Evolutionary conservation across 2,888 invertebrate species (phyloP).

Genomic region (Dasypogon diadema): DNA sequence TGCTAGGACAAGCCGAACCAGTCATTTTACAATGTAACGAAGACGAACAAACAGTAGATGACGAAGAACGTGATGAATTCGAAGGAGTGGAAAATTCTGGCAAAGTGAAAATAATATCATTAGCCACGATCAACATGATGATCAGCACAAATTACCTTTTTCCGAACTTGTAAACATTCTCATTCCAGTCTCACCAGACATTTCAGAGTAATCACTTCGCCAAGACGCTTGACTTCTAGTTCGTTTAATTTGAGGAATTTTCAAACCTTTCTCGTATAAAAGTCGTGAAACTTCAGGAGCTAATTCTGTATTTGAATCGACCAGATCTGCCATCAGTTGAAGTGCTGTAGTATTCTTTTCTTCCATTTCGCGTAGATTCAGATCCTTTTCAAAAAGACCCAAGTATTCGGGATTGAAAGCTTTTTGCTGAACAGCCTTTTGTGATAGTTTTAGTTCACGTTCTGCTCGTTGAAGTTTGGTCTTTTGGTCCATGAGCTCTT

Average conservation of each 20-base stretch:
- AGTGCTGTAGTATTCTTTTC: slow-evolving; percentile 72
- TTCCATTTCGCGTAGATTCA: slow-evolving; percentile 72
- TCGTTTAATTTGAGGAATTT: slow-evolving; percentile 63
- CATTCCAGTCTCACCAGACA: slow-evolving; percentile 52
- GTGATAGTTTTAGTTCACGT: slow-evolving; percentile 63
- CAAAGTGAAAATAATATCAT: too few relatives aligned
- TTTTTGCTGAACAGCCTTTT: slow-evolving; percentile 62
- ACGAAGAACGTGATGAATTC: slow-evolving; percentile 56
- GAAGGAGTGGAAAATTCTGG: slow-evolving; percentile 51
- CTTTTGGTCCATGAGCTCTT: slow-evolving; percentile 65
- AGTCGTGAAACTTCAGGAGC: slow-evolving; percentile 63
- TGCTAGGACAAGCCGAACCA: slow-evolving; percentile 50
- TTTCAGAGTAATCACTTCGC: slow-evolving; percentile 61
- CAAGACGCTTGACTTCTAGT: slow-evolving; percentile 61
- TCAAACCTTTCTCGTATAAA: slow-evolving; percentile 64
- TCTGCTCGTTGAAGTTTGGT: slow-evolving; percentile 65
- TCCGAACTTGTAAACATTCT: slow-evolving; percentile 58
- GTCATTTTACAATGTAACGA: slow-evolving; percentile 24
- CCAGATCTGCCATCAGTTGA: slow-evolving; percentile 72
- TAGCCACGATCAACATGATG: too few relatives aligned
- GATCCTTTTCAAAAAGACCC: slow-evolving; percentile 67
- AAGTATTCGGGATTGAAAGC: slow-evolving; percentile 62
- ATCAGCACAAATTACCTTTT: slow-evolving; percentile 60
- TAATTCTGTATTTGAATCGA: slow-evolving; percentile 61
- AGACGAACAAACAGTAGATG: slow-evolving; percentile 42